Percentiles rank a stretch among this genome's conserved stretches.
Conservation (phyloP, 2,888 invertebrate genomes). For the Mayetiola destructor region DNA sequence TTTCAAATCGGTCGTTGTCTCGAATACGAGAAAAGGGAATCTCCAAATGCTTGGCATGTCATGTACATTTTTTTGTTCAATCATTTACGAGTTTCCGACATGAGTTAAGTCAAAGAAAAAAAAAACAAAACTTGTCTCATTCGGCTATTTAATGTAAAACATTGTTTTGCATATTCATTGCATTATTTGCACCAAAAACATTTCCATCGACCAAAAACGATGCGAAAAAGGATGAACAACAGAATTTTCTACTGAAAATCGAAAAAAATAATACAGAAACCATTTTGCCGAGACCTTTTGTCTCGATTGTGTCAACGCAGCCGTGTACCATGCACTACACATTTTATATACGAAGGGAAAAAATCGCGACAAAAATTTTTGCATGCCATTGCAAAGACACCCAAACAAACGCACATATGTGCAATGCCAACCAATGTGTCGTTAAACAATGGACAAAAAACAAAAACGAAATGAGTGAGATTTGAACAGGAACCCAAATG, state of each 20-base stretch:
- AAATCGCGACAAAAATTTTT: neutral
- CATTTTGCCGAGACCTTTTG: neutral
- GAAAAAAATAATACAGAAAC: too few species aligned
- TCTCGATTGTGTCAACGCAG: too few species aligned
- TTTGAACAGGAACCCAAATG: neutral
- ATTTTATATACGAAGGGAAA: too few species aligned
- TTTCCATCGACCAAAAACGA: too few species aligned
- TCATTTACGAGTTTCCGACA: neutral
- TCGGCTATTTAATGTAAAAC: neutral
- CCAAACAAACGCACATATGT: neutral
- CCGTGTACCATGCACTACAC: too few species aligned
- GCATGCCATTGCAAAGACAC: too few species aligned
- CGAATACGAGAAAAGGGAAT: neutral
- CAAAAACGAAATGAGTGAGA: neutral
- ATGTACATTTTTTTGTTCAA: neutral
- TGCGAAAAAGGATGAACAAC: too few species aligned
- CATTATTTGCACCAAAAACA: neutral
- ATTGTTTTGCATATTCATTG: slow-evolving; percentile 8
- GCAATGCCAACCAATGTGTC: neutral
- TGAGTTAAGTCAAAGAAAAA: too few species aligned
- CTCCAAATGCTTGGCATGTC: slow-evolving; percentile 3
- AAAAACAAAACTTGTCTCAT: too few species aligned
- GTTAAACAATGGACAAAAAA: neutral
- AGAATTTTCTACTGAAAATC: too few species aligned
- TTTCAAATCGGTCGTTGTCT: too few species aligned